Percentiles rank a stretch among this genome's conserved stretches.
Evolutionary conservation across 2,113 vertebrate genomes (phyloP).

Genomic region (Stercorarius parasiticus): DNA sequence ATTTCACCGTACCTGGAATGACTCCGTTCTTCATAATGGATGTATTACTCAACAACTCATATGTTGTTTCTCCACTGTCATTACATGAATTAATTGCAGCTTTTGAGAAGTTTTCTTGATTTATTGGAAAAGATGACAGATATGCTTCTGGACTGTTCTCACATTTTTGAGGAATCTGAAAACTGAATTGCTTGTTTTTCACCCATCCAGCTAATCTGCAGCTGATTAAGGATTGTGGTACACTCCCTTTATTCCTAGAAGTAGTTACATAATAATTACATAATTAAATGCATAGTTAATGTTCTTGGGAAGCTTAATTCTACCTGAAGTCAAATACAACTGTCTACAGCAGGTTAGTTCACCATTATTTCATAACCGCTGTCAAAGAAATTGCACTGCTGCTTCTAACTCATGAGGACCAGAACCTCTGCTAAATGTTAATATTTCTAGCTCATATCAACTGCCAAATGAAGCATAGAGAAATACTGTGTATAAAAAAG

Average conservation of each 20-base stretch:
- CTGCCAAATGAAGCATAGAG: neutral
- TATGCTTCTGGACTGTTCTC: neutral
- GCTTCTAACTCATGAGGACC: neutral
- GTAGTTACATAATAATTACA: neutral
- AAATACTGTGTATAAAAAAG: neutral
- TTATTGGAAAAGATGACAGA: neutral
- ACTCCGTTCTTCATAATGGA: neutral
- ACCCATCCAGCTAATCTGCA: conserved; percentile 91
- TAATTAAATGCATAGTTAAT: neutral
- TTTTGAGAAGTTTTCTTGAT: neutral
- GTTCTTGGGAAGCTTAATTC: neutral
- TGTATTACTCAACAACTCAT: neutral
- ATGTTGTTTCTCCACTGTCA: neutral
- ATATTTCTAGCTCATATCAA: neutral
- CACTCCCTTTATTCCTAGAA: conserved; percentile 85
- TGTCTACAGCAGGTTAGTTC: neutral
- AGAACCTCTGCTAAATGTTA: neutral
- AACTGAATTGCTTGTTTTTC: conserved; percentile 82
- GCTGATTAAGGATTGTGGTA: conserved; percentile 78
- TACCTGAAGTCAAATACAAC: neutral
- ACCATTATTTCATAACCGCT: neutral
- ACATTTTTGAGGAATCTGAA: conserved; percentile 21
- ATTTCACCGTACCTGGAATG: conserved; percentile 47
- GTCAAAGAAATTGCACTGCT: neutral
- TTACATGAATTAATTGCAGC: neutral